Base-by-base conservation (phyloP, 2,888 invertebrate species). In the Xiphydria camelus region DNA sequence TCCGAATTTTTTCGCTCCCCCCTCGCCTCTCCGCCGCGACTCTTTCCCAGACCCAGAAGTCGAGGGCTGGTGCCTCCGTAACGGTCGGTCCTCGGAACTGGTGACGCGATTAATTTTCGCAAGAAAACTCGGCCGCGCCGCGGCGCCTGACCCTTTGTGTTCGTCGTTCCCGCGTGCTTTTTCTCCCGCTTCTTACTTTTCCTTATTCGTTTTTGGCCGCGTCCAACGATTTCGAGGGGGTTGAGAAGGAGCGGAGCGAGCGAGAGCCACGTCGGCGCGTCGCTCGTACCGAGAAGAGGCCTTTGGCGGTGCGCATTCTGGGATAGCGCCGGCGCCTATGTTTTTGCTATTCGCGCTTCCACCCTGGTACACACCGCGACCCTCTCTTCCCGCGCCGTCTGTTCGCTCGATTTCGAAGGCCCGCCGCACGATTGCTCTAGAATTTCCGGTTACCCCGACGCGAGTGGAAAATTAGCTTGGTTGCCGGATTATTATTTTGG, bases 251-350 rank as follows among this genome's bases (percentile, higher is more conserved):
- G n/a, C 10, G 34, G 19, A 14, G 18, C 12, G 12, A 18, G 19
- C 4, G 18, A 34, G 19, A 15, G 9, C 4, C 14, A 15, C 34
- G 9, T 18, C 34, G 12, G 14, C 34, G 34, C 7, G 40, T 34
- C 42, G 40, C 40, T 32, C 36, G 34, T 40, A 42, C 45, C 39
- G 34, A 34, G 45, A 45, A 45, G 39, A 39, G 39, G 32, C 39
- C 45, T 45, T 45, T 45, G 45, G 45, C 45, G 45, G 45, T 38
- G n/a, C n/a, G 33, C 19, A 33, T 39, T 31, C 59, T n/a, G n/a
- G n/a, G 62, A 61, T 68, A 70, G 66, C 71, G 70, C 71, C 71
- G 71, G 71, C 71, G 71, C 71, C 71, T 68, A 53, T 55, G 61
- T 64, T 70, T 70, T 70, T 71, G 39, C 33, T 34, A 12, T 18